Base-by-base conservation (phyloP, 2,113 vertebrate genomes). In the Ophiodon elongatus region DNA sequence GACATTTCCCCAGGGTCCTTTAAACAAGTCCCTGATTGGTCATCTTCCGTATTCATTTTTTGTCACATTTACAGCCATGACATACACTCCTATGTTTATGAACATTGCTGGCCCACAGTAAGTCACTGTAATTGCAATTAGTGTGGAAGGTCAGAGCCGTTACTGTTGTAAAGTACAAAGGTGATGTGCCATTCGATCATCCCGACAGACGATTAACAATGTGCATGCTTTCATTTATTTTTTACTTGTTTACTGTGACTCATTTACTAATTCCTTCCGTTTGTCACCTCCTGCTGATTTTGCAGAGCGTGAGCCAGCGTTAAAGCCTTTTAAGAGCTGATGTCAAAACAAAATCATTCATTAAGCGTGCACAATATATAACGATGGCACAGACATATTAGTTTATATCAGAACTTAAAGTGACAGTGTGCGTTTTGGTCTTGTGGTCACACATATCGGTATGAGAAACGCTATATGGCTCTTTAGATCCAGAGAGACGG, bases 121-220 rank as follows among this genome's bases (percentile, higher is more conserved):
- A 88, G 86, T 94, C 91, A 89, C 65, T 19, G 54, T 87, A 86
- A 88, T 87, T 91, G 89, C 90, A 93, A 92, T 92, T 91, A 91
- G 86, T 76, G 78, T 79, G 73, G 89, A 94, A 94, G 89, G 91
- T 94, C 90, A 90, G 69, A 0, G 1, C 25, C 29, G 69, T 89
- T 86, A 83, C 69, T 79, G 87, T 77, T 35, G 56, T 43, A 63
- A 80, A 84, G 82, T 82, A 73, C 57, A 31, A 56, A 77, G 84
- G 75, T 72, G 87, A 89, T 31, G 73, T 4, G 41, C 72, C 29
- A 54, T 84, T 93, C 80, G 50, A 83, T 87, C 84, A 84, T 11
- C 10, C 79, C 56, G 81, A 85, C 80, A 83, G 74, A 77, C 72
- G 74, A 86, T 84, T 84, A 87, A 89, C 72, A 86, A 86, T 15